phyloP scores from a whole-genome alignment of 2,888 invertebrate species.

The Cephus nigrinus region DNA sequence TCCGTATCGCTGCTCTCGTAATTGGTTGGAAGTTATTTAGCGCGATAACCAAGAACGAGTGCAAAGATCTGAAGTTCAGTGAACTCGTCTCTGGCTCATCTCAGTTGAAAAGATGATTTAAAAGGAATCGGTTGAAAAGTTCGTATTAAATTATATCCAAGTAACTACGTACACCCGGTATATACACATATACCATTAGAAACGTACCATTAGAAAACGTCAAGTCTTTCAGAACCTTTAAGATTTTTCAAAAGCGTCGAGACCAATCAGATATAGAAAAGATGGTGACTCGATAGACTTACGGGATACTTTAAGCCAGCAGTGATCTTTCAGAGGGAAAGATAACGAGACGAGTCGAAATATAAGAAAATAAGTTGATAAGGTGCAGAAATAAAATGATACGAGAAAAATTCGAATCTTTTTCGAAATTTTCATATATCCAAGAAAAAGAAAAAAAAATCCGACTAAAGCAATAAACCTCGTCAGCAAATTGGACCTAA shows the following conservation, averaged over 20 bases:
- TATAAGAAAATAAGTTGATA: too few relatives aligned
- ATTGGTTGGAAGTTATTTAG: background rate
- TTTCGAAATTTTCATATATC: background rate
- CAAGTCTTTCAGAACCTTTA: background rate
- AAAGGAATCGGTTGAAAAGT: background rate
- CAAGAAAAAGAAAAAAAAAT: too few relatives aligned
- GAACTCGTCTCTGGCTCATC: background rate
- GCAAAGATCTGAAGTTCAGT: background rate
- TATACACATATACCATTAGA: background rate
- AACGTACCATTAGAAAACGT: background rate
- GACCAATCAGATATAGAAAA: background rate
- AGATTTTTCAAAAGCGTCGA: background rate
- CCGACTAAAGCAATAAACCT: too few relatives aligned
- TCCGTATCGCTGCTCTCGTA: background rate
- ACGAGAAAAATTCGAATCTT: background rate
- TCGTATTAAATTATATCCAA: background rate
- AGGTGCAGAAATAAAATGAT: too few relatives aligned
- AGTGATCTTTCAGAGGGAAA: too few relatives aligned
- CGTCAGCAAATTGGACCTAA: background rate
- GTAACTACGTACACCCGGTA: background rate
- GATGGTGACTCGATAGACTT: background rate
- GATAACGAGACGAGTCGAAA: too few relatives aligned
- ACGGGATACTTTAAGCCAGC: background rate
- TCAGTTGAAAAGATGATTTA: background rate
- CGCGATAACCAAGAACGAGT: background rate